These are phyloP conservation scores for Helostoma temminkii DNA, from an alignment of 2,797 vertebrate genomes.

Conservation along the genomic window DNA sequence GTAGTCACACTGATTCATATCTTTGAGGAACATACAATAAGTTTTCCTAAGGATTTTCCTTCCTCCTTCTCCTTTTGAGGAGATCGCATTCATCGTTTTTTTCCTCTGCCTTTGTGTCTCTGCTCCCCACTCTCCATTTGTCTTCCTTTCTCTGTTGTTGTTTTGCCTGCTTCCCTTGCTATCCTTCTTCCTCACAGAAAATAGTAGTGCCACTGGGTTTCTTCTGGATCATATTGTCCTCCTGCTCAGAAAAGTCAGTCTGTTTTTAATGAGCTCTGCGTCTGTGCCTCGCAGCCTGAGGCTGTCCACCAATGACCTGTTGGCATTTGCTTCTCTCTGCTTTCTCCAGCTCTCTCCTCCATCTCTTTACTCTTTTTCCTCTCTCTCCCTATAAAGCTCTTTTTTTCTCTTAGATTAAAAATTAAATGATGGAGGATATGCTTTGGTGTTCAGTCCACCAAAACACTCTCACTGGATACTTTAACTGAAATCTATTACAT, in stretches of 20 bases:
- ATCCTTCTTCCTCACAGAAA: conserved; percentile 56
- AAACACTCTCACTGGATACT: conserved; percentile 27
- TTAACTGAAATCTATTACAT: conserved; percentile 39
- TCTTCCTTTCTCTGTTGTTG: conserved; percentile 56
- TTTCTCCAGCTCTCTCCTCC: conserved; percentile 40
- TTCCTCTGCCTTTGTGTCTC: conserved; percentile 46
- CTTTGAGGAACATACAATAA: conserved; percentile 17
- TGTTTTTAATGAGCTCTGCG: conserved; percentile 83
- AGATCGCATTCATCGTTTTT: conserved; percentile 40
- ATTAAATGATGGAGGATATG: conserved; percentile 53
- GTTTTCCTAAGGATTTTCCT: conserved; percentile 22
- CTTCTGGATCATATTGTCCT: conserved; percentile 62
- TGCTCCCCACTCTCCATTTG: conserved; percentile 54
- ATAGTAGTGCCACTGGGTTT: conserved; percentile 58
- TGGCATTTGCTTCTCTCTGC: conserved; percentile 76
- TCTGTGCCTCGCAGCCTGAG: conserved; percentile 73
- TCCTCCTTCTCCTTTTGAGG: conserved; percentile 23
- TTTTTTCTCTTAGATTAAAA: conserved; percentile 60
- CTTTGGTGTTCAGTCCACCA: conserved; percentile 36
- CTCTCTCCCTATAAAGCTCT: conserved; percentile 27
- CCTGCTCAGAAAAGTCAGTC: conserved; percentile 68
- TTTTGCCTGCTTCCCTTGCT: conserved; percentile 46
- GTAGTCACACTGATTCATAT: conserved; percentile 44
- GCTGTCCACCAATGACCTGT: conserved; percentile 77
- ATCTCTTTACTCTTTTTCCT: conserved; percentile 13